Percentiles rank a stretch among this genome's conserved stretches.
These are phyloP conservation scores for Grus americana DNA, from an alignment of 2,113 vertebrate genomes.

Conservation along the genomic window DNA sequence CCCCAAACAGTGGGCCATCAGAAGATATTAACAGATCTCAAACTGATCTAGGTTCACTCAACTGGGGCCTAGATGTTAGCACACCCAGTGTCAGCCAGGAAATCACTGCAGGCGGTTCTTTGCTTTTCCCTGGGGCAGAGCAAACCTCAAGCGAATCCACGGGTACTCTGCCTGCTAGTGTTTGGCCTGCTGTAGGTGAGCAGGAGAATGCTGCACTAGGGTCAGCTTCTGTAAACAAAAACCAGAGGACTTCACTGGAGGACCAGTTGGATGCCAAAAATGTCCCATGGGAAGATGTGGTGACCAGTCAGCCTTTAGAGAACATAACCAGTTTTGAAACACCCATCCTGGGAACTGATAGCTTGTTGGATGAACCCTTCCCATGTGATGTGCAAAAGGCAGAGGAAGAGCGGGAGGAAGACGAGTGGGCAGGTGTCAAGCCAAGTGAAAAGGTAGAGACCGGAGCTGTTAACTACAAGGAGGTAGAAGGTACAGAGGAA, in stretches of 20 bases:
- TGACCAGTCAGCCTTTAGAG: conserved; percentile 62
- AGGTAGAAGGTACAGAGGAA: conserved; percentile 57
- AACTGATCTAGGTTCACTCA: conserved; percentile 76
- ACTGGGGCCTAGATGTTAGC: conserved; percentile 85
- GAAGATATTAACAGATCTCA: conserved; percentile 77
- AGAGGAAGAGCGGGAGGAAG: conserved; percentile 47
- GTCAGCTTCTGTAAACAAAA: conserved; percentile 59
- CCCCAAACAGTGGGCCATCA: conserved; percentile 73
- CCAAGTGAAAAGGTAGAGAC: conserved; percentile 75
- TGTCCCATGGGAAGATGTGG: conserved; percentile 73
- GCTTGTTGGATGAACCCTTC: conserved; percentile 42
- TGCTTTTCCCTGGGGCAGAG: conserved; percentile 59
- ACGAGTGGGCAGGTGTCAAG: conserved; percentile 69
- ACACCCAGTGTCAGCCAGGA: conserved; percentile 75
- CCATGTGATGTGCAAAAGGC: conserved; percentile 56
- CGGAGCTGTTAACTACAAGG: conserved; percentile 35
- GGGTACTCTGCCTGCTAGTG: neutral
- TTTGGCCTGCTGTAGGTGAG: conserved; percentile 49
- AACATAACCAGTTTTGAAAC: conserved; percentile 48
- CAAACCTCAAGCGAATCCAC: conserved; percentile 28
- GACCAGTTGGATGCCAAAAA: conserved; percentile 53
- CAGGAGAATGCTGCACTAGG: conserved; percentile 47
- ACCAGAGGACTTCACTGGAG: conserved; percentile 58
- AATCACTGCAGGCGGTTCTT: conserved; percentile 41
- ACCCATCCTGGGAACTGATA: conserved; percentile 43